These are phyloP conservation scores for Anser cygnoides DNA, from an alignment of 2,113 vertebrate genomes.

Conservation along the genomic window DNA sequence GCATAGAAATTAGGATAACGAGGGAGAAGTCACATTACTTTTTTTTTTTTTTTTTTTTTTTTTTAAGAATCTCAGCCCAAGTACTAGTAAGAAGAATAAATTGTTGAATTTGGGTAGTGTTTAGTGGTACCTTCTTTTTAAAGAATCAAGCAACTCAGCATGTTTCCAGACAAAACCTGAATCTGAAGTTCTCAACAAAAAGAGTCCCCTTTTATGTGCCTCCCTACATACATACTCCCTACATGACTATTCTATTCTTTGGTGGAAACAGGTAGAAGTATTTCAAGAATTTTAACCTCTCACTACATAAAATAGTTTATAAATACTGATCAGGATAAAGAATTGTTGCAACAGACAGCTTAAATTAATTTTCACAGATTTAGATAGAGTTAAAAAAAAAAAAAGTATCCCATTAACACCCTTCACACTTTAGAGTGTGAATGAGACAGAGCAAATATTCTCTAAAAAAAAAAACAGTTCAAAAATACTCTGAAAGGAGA, in stretches of 20 bases:
- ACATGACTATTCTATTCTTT: neutral
- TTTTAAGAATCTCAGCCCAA: neutral
- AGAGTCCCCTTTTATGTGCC: neutral
- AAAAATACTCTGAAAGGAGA: conserved; percentile 3
- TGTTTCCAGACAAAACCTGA: neutral
- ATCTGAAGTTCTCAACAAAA: neutral
- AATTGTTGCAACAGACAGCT: neutral
- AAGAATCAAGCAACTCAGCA: neutral
- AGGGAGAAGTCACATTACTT: neutral
- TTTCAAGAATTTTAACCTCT: neutral
- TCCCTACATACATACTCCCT: neutral
- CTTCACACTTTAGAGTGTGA: conserved; percentile 3
- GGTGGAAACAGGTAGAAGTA: neutral
- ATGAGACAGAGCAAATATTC: neutral
- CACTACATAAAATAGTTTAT: neutral
- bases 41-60: neutral
- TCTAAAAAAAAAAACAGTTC: neutral
- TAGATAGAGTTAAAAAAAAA: neutral
- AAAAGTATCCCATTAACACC: neutral
- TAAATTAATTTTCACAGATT: conserved; percentile 11
- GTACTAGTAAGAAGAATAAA: neutral
- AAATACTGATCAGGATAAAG: neutral
- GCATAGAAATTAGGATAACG: neutral
- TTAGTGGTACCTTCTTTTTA: neutral
- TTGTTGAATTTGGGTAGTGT: neutral